Percentiles rank a stretch among this genome's conserved stretches.
phyloP scores from a whole-genome alignment of 2,797 vertebrate genomes.

The Remorina albescens region DNA sequence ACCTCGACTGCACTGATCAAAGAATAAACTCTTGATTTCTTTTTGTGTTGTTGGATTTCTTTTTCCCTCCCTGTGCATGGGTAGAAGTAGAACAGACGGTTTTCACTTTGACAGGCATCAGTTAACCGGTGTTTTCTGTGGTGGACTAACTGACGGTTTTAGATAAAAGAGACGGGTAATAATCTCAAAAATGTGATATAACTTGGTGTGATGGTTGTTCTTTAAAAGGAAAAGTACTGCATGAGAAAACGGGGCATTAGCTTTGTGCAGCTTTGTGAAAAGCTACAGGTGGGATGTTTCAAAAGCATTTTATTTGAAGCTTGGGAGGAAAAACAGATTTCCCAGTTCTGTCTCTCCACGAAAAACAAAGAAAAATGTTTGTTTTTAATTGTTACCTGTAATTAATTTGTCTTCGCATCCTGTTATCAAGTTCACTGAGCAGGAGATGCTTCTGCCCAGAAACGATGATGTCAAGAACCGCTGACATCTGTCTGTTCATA shows the following conservation, averaged over 20 bases:
- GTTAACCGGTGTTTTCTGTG: slow-evolving; percentile 31
- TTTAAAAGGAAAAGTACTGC: neutral
- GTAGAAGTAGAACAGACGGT: slow-evolving; percentile 46
- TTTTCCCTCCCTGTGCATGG: slow-evolving; percentile 58
- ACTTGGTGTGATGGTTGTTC: neutral
- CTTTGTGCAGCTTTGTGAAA: too few species aligned
- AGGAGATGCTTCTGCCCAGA: neutral
- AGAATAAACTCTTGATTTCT: slow-evolving; percentile 61
- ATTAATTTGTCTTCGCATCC: neutral
- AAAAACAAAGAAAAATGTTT: neutral
- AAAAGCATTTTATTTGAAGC: neutral
- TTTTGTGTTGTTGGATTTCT: slow-evolving; percentile 56
- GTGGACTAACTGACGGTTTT: too few species aligned
- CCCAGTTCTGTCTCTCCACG: neutral
- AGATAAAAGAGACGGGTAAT: too few species aligned
- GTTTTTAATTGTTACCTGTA: neutral
- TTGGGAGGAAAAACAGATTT: neutral
- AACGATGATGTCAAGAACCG: too few species aligned
- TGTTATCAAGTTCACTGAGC: neutral
- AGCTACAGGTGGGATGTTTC: too few species aligned
- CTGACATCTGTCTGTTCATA: too few species aligned
- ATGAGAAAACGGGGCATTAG: too few species aligned
- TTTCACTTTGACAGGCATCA: neutral
- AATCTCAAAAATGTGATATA: neutral
- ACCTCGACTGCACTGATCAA: slow-evolving; percentile 19